Evolutionary conservation across 1,140 invertebrate species (phyloP), one percentile per base, ranked within the genome.

Genomic region (Campoletis sonorensis): DNA sequence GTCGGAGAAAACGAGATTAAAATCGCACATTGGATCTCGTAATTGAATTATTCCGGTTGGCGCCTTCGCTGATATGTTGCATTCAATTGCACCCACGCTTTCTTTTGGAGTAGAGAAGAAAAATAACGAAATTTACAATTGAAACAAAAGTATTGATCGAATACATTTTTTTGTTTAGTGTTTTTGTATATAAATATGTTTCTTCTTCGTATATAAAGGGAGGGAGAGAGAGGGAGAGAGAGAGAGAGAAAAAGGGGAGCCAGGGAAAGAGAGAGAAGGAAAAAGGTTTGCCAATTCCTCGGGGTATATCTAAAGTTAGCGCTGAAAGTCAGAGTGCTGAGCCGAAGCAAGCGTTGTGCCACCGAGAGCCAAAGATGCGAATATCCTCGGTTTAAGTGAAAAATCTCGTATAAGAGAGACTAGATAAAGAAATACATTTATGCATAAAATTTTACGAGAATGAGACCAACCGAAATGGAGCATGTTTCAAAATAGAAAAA

Each of bases 221-320:
- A n/a, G 58, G 23, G 58, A 61, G 21, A 61, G 8, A 61, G 58
- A 21, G 15, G 4, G 58, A 61, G 58, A 61, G 58, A 61, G 16
- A 61, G 58, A 61, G 16, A n/a, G 58, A 5, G 7, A 61, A n/a
- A 61, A 10, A 61, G 58, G 23, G 58, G 21, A n/a, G 21, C 7
- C 16, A n/a, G 23, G n/a, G 21, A 21, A 61, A n/a, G 23, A 15
- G 61, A 18, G 75, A 58, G 40, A 51, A 13, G 64, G n/a, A 70
- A 54, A 70, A 58, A 64, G 77, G 67, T 85, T 86, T 83, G 85
- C 84, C 85, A 87, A 87, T 86, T 88, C 82, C 83, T 86, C 76
- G 68, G 79, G 77, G 75, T 61, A 77, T 61, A 81, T 85, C 82
- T 85, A 85, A 85, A 85, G 83, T 85, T 85, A 85, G 84, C 79